phyloP scores from a whole-genome alignment of 2,888 invertebrate genomes.

The Acrobasis suavella region DNA sequence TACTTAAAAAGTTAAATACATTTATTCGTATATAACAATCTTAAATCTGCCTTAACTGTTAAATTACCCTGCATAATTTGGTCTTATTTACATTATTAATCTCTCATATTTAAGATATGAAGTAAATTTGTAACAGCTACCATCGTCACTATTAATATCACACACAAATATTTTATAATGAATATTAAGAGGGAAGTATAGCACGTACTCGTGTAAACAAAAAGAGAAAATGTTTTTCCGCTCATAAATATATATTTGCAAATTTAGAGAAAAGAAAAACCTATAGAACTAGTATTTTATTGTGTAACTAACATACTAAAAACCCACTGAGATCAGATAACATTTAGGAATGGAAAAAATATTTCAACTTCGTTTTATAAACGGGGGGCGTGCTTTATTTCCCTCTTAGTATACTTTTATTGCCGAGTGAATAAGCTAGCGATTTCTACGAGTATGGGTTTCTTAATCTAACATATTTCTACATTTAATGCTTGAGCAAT shows the following conservation, averaged over 20 bases:
- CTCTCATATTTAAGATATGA: neutral
- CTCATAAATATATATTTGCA: too few species aligned
- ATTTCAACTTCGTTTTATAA: too few species aligned
- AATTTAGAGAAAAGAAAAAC: too few species aligned
- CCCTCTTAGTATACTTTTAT: neutral
- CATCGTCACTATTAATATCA: neutral
- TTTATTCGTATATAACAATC: too few species aligned
- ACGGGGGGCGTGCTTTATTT: too few species aligned
- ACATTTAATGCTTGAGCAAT: neutral
- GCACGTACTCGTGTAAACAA: too few species aligned
- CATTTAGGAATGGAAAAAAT: too few species aligned
- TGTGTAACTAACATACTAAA: too few species aligned
- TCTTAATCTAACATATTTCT: neutral
- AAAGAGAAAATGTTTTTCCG: too few species aligned
- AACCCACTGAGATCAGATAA: too few species aligned
- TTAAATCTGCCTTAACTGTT: neutral
- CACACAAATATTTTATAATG: neutral
- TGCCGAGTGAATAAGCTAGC: neutral
- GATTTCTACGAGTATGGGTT: neutral
- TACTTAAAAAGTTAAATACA: neutral
- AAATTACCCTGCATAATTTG: constrained; percentile 14
- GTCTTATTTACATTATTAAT: constrained; percentile 5
- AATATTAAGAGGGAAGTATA: neutral
- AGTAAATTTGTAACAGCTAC: neutral
- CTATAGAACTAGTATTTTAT: too few species aligned